phyloP scores from a whole-genome alignment of 2,888 invertebrate genomes.

The Myopa testacea region DNA sequence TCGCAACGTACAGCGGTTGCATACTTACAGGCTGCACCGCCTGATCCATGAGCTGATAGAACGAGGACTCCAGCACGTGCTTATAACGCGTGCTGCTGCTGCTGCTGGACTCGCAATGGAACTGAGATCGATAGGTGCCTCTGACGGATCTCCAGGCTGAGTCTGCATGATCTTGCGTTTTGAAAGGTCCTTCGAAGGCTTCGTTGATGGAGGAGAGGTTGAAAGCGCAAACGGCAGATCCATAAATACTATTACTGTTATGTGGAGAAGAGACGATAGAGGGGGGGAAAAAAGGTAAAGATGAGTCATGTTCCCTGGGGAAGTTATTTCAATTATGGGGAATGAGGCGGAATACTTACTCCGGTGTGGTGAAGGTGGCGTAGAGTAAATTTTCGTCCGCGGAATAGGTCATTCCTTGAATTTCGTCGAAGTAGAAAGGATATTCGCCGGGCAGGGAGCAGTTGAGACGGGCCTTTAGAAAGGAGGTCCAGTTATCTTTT shows the following conservation, averaged over 20 bases:
- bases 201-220: conserved; percentile 83
- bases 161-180: conserved; percentile 81
- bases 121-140: conserved; percentile 72
- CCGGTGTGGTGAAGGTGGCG: conserved; percentile 86
- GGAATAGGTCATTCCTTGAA: conserved; percentile 85
- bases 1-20: conserved; percentile 77
- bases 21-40: conserved; percentile 82
- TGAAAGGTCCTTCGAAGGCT: conserved; percentile 88
- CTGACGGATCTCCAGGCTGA: conserved; percentile 82
- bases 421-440: conserved; percentile 89
- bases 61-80: conserved; percentile 75
- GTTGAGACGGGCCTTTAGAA: conserved; percentile 85
- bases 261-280: conserved; percentile 40
- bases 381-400: conserved; percentile 82
- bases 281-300: no score
- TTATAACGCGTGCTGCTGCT: conserved; percentile 59
- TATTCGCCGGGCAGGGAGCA: conserved; percentile 87
- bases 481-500: conserved; percentile 92
- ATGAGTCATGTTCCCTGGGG: not conserved
- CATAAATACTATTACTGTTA: conserved; percentile 84
- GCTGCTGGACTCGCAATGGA: conserved; percentile 72
- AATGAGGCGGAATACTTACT: conserved; percentile 69
- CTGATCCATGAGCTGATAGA: conserved; percentile 89
- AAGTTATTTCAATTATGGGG: not conserved
- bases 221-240: conserved; percentile 92